These are phyloP conservation scores for Mechanitis mazaeus DNA, from an alignment of 2,888 invertebrate genomes.

Conservation along the genomic window DNA sequence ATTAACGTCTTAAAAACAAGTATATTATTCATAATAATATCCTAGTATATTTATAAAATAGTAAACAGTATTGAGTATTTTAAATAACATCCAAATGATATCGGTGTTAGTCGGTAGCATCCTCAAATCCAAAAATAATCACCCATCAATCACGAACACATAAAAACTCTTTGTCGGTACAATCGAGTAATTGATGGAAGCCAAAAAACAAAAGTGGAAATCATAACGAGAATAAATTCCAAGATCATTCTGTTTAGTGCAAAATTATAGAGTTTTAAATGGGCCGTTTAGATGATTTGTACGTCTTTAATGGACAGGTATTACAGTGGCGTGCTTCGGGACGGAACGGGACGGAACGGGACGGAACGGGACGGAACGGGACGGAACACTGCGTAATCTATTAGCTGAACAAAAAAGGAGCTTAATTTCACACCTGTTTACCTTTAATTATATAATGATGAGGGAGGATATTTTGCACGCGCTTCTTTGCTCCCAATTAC, in stretches of 20 bases:
- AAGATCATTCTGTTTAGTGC: constrained; percentile 74
- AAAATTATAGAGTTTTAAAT: constrained; percentile 73
- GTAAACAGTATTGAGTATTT: constrained; percentile 35
- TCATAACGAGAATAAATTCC: constrained; percentile 70
- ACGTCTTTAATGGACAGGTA: constrained; percentile 58
- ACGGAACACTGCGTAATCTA: constrained; percentile 63
- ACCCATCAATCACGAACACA: constrained; percentile 67
- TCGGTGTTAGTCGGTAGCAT: constrained; percentile 63
- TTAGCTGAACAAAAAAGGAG: constrained; percentile 66
- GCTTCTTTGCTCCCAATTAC: constrained; percentile 40
- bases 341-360: constrained; percentile 56
- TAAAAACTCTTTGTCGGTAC: constrained; percentile 61
- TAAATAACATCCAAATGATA: constrained; percentile 28
- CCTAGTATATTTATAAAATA: background rate
- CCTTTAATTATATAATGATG: constrained; percentile 68
- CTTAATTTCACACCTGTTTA: constrained; percentile 76
- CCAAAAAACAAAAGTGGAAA: constrained; percentile 72
- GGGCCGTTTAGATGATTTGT: constrained; percentile 67
- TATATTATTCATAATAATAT: background rate
- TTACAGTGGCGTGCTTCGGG: constrained; percentile 60
- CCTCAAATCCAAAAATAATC: constrained; percentile 67
- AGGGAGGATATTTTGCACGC: constrained; percentile 59
- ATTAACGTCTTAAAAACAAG: too few relatives aligned
- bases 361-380: constrained; percentile 55
- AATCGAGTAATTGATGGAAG: constrained; percentile 56